These are phyloP conservation scores for Chymomyza amoena DNA, from an alignment of 2,888 invertebrate genomes.

Conservation along the genomic window DNA sequence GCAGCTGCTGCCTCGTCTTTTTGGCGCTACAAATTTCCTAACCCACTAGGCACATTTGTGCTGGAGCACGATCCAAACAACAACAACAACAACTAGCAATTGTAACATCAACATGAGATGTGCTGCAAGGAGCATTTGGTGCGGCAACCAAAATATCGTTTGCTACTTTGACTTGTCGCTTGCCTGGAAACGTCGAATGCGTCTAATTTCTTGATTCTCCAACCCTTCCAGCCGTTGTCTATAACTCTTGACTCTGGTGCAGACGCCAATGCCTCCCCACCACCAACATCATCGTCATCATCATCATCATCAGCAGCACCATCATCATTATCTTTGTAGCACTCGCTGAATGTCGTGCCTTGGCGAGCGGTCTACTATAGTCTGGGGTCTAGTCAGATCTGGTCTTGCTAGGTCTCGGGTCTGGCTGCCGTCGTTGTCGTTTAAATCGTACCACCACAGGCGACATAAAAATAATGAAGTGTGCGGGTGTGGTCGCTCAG, in stretches of 20 bases:
- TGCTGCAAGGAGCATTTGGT: conserved; percentile 36
- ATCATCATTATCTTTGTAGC: not conserved
- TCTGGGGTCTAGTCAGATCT: not conserved
- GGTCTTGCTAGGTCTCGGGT: conserved; percentile 1
- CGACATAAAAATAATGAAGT: conserved; percentile 79
- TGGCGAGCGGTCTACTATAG: conserved; percentile 17
- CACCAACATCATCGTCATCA: conserved; percentile 7
- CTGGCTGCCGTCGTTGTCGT: conserved; percentile 58
- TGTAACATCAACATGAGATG: conserved; percentile 72
- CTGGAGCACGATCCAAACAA: conserved; percentile 58
- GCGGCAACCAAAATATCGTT: conserved; percentile 30
- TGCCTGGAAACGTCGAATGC: conserved; percentile 68
- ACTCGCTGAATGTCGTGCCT: conserved; percentile 61
- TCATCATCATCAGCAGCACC: not conserved
- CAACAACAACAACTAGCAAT: conserved; percentile 57
- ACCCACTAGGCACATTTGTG: conserved; percentile 64
- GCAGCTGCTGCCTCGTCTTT: conserved; percentile 28
- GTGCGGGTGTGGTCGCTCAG: conserved; percentile 79
- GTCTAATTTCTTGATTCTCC: conserved; percentile 61
- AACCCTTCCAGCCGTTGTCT: conserved; percentile 32
- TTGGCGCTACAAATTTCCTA: conserved; percentile 70
- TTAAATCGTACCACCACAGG: conserved; percentile 77
- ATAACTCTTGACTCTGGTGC: conserved; percentile 22
- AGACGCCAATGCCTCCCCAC: conserved; percentile 26
- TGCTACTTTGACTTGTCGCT: conserved; percentile 68